These are phyloP conservation scores for Lepidurus couesii DNA, from an alignment of 1,140 invertebrate genomes.

Conservation along the genomic window DNA sequence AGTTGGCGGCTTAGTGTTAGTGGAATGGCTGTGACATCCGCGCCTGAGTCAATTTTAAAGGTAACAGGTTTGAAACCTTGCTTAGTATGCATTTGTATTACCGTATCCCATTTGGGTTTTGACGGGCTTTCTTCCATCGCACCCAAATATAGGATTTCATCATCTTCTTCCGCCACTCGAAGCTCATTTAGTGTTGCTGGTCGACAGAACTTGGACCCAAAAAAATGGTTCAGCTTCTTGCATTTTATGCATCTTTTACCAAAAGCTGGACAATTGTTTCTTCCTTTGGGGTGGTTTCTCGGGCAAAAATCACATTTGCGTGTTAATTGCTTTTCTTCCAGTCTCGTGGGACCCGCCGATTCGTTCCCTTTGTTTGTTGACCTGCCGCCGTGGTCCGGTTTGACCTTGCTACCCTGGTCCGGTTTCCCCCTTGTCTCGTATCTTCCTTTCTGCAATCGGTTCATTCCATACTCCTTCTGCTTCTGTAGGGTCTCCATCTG, in stretches of 20 bases:
- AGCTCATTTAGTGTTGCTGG: too few relatives aligned
- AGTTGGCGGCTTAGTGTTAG: too few relatives aligned
- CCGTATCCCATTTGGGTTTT: too few relatives aligned
- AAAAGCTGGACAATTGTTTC: not conserved
- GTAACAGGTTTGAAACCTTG: too few relatives aligned
- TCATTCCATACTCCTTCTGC: conserved; percentile 1
- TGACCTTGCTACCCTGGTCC: not conserved
- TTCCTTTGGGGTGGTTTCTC: not conserved
- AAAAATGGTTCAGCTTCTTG: not conserved
- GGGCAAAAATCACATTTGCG: not conserved
- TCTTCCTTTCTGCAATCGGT: not conserved
- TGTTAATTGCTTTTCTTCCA: not conserved
- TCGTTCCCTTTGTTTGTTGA: not conserved
- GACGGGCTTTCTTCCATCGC: too few relatives aligned
- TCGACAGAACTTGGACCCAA: too few relatives aligned
- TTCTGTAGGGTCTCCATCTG: not conserved
- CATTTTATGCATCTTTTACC: not conserved
- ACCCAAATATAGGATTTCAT: too few relatives aligned
- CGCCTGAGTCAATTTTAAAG: too few relatives aligned
- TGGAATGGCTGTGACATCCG: too few relatives aligned
- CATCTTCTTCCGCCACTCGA: too few relatives aligned
- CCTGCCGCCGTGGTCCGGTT: not conserved
- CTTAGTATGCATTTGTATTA: too few relatives aligned
- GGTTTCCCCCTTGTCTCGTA: not conserved
- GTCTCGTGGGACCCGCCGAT: not conserved